Evolutionary conservation across 2,888 invertebrate species (phyloP).

Genomic region (Agrilus biguttatus): DNA sequence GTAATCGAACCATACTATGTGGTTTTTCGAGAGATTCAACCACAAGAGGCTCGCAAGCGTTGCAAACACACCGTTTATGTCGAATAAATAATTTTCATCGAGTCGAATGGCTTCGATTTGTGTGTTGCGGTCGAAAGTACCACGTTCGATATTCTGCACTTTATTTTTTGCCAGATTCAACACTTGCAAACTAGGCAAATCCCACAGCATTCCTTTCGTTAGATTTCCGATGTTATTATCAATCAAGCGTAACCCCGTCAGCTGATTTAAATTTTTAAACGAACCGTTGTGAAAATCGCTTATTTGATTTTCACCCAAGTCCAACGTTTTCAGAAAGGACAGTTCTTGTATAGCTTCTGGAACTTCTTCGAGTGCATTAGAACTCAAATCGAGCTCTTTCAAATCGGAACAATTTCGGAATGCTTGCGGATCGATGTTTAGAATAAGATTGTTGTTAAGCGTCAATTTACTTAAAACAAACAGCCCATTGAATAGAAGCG

Average conservation of each 20-base stretch:
- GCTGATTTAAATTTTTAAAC: slow-evolving; percentile 70
- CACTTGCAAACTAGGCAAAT: slow-evolving; percentile 69
- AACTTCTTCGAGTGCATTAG: slow-evolving; percentile 67
- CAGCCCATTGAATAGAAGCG: slow-evolving; percentile 68
- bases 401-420: slow-evolving; percentile 79
- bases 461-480: slow-evolving; percentile 73
- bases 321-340: slow-evolving; percentile 71
- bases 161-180: slow-evolving; percentile 82
- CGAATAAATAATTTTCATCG: slow-evolving; percentile 76
- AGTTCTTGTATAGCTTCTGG: slow-evolving; percentile 73
- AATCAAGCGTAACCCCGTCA: slow-evolving; percentile 76
- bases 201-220: slow-evolving; percentile 75
- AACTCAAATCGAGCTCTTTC: slow-evolving; percentile 78
- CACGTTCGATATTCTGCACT: slow-evolving; percentile 69
- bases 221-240: slow-evolving; percentile 81
- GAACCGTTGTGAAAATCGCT: slow-evolving; percentile 69
- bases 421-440: slow-evolving; percentile 62
- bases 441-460: slow-evolving; percentile 71
- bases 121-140: slow-evolving; percentile 67
- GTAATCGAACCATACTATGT: slow-evolving; percentile 85
- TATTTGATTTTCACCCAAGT: slow-evolving; percentile 86
- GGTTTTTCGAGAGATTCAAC: slow-evolving; percentile 82
- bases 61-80: slow-evolving; percentile 81
- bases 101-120: slow-evolving; percentile 76
- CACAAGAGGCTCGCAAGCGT: slow-evolving; percentile 72